Evolutionary conservation across 2,113 vertebrate genomes (phyloP), one percentile per base, ranked within the genome.

Genomic region (Paradisaea rubra): DNA sequence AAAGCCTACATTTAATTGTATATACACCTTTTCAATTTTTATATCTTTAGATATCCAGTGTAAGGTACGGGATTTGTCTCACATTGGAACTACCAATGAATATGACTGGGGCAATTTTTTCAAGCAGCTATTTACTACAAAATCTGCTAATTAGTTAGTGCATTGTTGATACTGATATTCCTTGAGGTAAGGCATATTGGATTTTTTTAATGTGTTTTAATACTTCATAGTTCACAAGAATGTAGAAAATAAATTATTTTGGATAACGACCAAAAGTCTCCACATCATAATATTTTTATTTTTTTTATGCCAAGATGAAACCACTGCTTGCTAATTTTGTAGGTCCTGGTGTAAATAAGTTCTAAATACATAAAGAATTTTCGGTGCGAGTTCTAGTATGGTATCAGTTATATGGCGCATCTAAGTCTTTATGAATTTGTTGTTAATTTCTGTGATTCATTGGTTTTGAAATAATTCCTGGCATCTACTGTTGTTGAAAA

Each of bases 61-160:
- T 96, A 88, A 94, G 92, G 86, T 69, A 44, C 0, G 1, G 37
- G 18, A 60, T 96, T 96, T 97, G 85, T 92, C 47, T 94, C 28
- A 53, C 57, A 69, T 50, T 95, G 66, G n/a, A 96, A 63, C 52
- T 76, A 76, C 35, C 91, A 91, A 70, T 93, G 81, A 96, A 78
- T 96, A 77, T 96, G 94, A 83, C 33, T 72, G 84, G 74, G 60
- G 63, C 80, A 93, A 53, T 97, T 97, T 96, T 96, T 96, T 84
- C 53, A 87, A 80, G 88, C 2, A 15, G n/a, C 30, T 95, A 42
- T 97, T 89, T 95, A 17, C 39, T 91, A n/a, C 42, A 90, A 92
- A 88, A 74, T 4, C 21, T 69, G 37, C 88, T 93, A 77, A 70
- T 53, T 94, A 91, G 81, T 94, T 92, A 91, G 56, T 88, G 27